A percentile compares a stretch with the other conserved stretches of the same genome.
Evolutionary conservation across 1,140 invertebrate genomes (phyloP).

Genomic region (Coboldia fuscipes): DNA sequence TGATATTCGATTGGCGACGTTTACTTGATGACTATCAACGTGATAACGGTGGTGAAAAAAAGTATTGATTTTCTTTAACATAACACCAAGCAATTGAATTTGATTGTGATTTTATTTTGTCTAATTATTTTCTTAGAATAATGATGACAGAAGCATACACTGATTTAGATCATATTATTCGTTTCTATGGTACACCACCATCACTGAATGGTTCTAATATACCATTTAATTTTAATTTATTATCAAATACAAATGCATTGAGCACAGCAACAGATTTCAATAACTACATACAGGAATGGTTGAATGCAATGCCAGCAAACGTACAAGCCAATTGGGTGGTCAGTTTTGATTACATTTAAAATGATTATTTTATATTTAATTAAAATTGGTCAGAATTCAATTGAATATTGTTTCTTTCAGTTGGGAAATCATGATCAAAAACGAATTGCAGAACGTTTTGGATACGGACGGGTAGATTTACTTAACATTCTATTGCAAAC

Average conservation of each 20-base stretch:
- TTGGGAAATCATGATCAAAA: constrained; percentile 39
- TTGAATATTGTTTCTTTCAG: constrained; percentile 17
- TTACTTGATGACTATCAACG: constrained; percentile 27
- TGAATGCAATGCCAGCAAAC: constrained; percentile 27
- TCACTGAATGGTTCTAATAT: constrained; percentile 31
- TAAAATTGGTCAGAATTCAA: not conserved
- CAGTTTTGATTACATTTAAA: not conserved
- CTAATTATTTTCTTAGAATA: constrained; percentile 21
- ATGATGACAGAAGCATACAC: constrained; percentile 43
- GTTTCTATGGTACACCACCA: constrained; percentile 33
- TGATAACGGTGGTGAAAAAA: constrained; percentile 23
- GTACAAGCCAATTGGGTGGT: constrained; percentile 28
- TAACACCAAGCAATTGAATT: too few species aligned
- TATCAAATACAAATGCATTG: constrained; percentile 22
- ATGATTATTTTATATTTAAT: not conserved
- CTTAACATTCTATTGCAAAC: constrained; percentile 42
- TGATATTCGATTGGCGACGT: constrained; percentile 34
- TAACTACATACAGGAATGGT: constrained; percentile 27
- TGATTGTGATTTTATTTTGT: constrained; percentile 14
- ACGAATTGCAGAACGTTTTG: constrained; percentile 33
- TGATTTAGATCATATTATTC: constrained; percentile 26
- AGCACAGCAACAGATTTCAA: constrained; percentile 30
- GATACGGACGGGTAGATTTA: constrained; percentile 31
- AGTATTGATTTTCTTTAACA: too few species aligned
- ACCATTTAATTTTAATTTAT: constrained; percentile 41